These are phyloP conservation scores for Nyctalus aviator DNA, from an alignment of 2,797 vertebrate species.

Conservation along the genomic window DNA sequence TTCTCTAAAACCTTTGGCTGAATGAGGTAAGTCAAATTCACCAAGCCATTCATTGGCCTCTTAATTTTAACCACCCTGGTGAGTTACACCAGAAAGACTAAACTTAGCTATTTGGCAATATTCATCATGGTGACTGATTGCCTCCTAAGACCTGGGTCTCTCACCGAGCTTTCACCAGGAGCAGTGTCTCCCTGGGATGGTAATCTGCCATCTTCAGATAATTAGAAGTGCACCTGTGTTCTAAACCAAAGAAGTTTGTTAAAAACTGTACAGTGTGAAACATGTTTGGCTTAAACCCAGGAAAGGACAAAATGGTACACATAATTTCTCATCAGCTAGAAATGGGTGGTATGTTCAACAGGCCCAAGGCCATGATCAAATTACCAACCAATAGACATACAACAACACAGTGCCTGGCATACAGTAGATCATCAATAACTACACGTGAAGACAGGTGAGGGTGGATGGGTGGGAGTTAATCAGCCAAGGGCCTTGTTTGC, in stretches of 20 bases:
- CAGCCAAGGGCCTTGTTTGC: no score
- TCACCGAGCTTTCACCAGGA: neutral
- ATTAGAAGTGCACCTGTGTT: neutral
- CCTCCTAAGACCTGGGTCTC: neutral
- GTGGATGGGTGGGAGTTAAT: neutral
- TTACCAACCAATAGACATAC: neutral
- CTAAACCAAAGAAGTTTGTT: neutral
- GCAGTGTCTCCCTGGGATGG: neutral
- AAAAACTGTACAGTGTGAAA: neutral
- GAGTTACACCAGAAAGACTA: conserved; percentile 9
- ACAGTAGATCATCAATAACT: neutral
- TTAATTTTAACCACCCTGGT: neutral
- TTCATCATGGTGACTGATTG: neutral
- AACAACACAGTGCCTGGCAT: neutral
- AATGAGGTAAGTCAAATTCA: neutral
- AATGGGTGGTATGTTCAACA: neutral
- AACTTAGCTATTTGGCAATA: neutral
- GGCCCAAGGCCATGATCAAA: neutral
- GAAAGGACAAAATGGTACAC: neutral
- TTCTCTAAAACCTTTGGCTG: neutral
- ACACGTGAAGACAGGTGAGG: neutral
- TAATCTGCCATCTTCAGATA: neutral
- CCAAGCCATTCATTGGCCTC: neutral
- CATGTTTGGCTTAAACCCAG: neutral
- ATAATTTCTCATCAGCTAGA: neutral